These are phyloP conservation scores for Xylota sylvarum DNA, from an alignment of 2,888 invertebrate species.

Conservation along the genomic window DNA sequence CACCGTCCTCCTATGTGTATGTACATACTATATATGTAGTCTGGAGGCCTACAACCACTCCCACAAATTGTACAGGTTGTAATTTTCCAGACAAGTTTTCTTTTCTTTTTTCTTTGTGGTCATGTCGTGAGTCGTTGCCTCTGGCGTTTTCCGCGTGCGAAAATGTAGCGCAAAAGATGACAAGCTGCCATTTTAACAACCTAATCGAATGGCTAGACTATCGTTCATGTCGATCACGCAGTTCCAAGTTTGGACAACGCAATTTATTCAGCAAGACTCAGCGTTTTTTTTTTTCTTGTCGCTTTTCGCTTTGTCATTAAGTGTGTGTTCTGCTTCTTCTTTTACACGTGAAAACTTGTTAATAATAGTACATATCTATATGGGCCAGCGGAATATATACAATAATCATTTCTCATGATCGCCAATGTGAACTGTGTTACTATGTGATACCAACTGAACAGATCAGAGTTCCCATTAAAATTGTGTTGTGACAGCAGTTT, in stretches of 20 bases:
- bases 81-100: conserved; percentile 29
- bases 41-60: neutral
- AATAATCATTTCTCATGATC: conserved; percentile 23
- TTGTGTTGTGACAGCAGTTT: neutral
- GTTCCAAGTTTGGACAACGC: conserved; percentile 31
- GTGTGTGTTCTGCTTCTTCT: neutral
- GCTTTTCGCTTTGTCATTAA: neutral
- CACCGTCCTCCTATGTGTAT: neutral
- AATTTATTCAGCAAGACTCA: conserved; percentile 31
- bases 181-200: conserved; percentile 17
- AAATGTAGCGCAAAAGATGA: neutral
- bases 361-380: neutral
- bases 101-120: too few species aligned
- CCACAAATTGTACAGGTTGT: conserved; percentile 28
- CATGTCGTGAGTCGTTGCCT: neutral
- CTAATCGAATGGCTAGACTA: conserved; percentile 27
- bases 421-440: conserved; percentile 47
- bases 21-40: neutral
- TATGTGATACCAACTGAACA: conserved; percentile 41
- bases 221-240: conserved; percentile 20
- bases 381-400: neutral
- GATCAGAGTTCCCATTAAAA: conserved; percentile 29
- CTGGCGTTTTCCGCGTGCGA: conserved; percentile 8
- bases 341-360: conserved; percentile 20
- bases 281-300: conserved; percentile 30